Conservation (phyloP, 2,797 vertebrate genomes). For the Microctenopoma steveboyesi region DNA sequence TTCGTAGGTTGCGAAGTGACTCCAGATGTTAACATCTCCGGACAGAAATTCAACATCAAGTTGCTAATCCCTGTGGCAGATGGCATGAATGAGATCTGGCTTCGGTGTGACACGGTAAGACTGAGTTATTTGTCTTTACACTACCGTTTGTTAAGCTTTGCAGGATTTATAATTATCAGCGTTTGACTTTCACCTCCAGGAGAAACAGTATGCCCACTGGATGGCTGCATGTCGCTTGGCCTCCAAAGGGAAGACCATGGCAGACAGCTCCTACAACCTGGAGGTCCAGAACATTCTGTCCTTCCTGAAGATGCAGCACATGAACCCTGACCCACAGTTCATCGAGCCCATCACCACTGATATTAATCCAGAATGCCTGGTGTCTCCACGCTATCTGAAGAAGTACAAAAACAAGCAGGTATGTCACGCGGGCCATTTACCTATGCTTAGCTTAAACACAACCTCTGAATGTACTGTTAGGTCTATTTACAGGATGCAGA, state of each 20-base stretch:
- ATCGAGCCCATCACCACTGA: slow-evolving; percentile 95
- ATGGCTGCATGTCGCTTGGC: slow-evolving; percentile 98
- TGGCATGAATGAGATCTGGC: slow-evolving; percentile 99
- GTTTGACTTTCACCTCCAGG: slow-evolving; percentile 76
- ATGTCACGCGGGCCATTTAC: slow-evolving; percentile 15
- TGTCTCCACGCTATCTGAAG: slow-evolving; percentile 97
- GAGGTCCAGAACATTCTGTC: slow-evolving; percentile 99
- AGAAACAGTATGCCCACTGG: slow-evolving; percentile 99
- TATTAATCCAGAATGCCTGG: slow-evolving; percentile 96
- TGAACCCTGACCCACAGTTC: slow-evolving; percentile 96
- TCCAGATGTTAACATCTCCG: slow-evolving; percentile 98
- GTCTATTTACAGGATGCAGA: slow-evolving; percentile 1
- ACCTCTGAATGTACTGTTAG: not conserved
- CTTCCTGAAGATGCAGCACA: slow-evolving; percentile 99
- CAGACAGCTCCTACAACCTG: slow-evolving; percentile 96
- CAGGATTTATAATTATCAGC: not conserved
- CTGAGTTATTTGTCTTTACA: not conserved
- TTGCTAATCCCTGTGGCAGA: slow-evolving; percentile 97
- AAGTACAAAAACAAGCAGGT: slow-evolving; percentile 99
- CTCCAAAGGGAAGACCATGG: slow-evolving; percentile 99
- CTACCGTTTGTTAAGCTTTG: not conserved
- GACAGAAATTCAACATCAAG: slow-evolving; percentile 99
- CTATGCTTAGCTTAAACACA: not conserved
- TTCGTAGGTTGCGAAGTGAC: slow-evolving; percentile 96
- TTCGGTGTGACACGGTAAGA: slow-evolving; percentile 94